phyloP scores from a whole-genome alignment of 2,113 vertebrate genomes.

The Orthochromis malagaraziensis region DNA sequence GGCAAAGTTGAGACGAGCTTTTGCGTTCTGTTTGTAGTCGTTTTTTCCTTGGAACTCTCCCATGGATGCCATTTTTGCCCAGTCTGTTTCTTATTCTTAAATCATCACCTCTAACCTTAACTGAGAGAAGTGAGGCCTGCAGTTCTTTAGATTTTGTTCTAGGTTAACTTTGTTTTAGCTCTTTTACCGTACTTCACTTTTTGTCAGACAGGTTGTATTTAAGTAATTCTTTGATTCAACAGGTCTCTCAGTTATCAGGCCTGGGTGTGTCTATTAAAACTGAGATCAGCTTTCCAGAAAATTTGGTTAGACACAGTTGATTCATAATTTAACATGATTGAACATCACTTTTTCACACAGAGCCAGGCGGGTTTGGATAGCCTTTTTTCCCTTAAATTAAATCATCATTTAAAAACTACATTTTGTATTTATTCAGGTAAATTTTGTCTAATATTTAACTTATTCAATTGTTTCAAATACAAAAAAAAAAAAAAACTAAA shows the following conservation, averaged over 20 bases:
- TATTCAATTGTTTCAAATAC: not conserved
- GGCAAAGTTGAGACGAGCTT: not conserved
- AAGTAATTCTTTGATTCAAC: not conserved
- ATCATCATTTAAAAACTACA: not conserved
- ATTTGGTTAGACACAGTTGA: not conserved
- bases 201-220: not conserved
- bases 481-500: not conserved
- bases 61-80: not conserved
- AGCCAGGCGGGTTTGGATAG: rapidly evolving
- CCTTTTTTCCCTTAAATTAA: not conserved
- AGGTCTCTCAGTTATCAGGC: not conserved
- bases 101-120: not conserved
- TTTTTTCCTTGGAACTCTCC: not conserved
- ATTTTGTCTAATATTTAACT: not conserved
- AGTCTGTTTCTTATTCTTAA: not conserved
- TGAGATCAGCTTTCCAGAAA: not conserved
- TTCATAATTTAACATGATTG: not conserved
- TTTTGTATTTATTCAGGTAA: not conserved
- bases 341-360: not conserved
- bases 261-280: not conserved
- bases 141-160: not conserved
- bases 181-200: not conserved
- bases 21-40: rapidly evolving
- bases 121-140: not conserved
- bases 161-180: not conserved